phyloP scores from a whole-genome alignment of 2,797 vertebrate genomes.

The Pitangus sulphuratus region DNA sequence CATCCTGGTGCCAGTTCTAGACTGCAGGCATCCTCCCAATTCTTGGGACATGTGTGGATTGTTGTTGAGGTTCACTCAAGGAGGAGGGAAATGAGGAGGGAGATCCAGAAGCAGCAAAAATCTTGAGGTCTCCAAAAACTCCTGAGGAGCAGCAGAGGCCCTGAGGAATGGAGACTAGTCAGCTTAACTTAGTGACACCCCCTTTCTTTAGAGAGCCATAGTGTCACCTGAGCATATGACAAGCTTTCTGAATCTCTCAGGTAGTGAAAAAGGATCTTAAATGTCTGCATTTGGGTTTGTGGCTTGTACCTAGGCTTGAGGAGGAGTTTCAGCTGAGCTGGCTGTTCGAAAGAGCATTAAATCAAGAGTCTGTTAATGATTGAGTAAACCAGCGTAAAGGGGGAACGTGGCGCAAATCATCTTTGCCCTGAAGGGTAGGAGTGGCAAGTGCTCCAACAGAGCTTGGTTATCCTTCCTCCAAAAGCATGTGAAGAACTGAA shows the following conservation, averaged over 20 bases:
- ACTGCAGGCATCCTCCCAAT: neutral
- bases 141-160: neutral
- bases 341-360: neutral
- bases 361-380: neutral
- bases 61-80: neutral
- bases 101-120: neutral
- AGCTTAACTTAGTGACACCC: neutral
- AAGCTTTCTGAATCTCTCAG: neutral
- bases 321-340: neutral
- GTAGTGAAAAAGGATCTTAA: neutral
- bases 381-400: neutral
- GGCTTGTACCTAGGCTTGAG: neutral
- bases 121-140: neutral
- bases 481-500: neutral
- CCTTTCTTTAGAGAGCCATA: neutral
- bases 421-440: neutral
- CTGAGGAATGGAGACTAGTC: neutral
- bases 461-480: neutral
- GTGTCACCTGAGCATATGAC: neutral
- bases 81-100: neutral
- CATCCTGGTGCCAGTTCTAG: neutral
- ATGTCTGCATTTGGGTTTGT: neutral
- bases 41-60: fast-evolving
- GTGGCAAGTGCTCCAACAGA: neutral
- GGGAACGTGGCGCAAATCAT: neutral